These are phyloP conservation scores for Gyps fulvus DNA, from an alignment of 2,113 vertebrate species.

Conservation along the genomic window DNA sequence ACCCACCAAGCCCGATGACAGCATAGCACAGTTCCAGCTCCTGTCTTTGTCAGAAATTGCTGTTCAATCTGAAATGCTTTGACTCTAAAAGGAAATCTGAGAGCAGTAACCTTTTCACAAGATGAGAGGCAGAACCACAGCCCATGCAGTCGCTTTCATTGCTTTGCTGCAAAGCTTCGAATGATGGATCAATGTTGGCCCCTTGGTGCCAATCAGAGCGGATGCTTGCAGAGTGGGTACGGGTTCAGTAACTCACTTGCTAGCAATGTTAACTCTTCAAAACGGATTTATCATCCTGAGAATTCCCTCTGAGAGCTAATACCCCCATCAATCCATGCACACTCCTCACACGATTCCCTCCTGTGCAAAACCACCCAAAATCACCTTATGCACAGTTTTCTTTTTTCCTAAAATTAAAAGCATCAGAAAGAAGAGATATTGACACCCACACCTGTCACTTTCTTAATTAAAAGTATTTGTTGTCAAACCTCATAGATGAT, in stretches of 20 bases:
- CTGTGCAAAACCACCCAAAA: not conserved
- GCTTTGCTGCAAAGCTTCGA: not conserved
- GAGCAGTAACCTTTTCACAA: constrained; percentile 1
- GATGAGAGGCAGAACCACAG: not conserved
- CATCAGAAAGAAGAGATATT: not conserved
- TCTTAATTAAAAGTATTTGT: not conserved
- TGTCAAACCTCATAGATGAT: not conserved
- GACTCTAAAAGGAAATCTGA: not conserved
- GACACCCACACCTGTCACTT: not conserved
- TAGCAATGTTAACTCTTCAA: not conserved
- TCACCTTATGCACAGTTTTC: not conserved
- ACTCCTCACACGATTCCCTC: not conserved
- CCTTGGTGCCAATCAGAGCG: not conserved
- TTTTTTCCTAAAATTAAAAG: not conserved
- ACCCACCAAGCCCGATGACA: not conserved
- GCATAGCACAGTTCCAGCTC: not conserved
- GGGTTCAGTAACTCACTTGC: not conserved
- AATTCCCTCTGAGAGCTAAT: not conserved
- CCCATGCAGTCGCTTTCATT: not conserved
- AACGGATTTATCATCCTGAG: not conserved
- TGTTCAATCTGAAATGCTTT: not conserved
- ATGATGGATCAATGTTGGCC: not conserved
- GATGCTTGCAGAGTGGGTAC: not conserved
- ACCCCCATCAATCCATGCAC: not conserved
- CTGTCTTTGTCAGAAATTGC: not conserved